These are phyloP conservation scores for rat (Rattus norvegicus) DNA, from an alignment of 2,113 vertebrate species.

Conservation along the genomic window GRCr8 NC_086035.1:54803501-54804000, in stretches of 20 bases:
- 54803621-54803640: background rate
- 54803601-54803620: background rate
- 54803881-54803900: background rate
- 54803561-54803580: background rate
- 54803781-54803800: background rate
- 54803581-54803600: background rate
- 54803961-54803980: background rate
- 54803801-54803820: background rate
- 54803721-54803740: background rate
- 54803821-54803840: background rate
- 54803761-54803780: background rate
- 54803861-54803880: background rate
- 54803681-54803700: background rate
- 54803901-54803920: background rate
- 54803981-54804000: background rate
- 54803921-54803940: background rate
- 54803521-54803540: background rate
- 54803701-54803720: background rate
- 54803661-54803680: background rate
- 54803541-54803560: background rate
- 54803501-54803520: background rate
- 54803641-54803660: background rate
- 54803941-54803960: background rate
- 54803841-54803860: background rate
- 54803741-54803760: background rate